Evolutionary conservation across 2,113 vertebrate genomes (phyloP).

Genomic region (Sander lucioperca): DNA sequence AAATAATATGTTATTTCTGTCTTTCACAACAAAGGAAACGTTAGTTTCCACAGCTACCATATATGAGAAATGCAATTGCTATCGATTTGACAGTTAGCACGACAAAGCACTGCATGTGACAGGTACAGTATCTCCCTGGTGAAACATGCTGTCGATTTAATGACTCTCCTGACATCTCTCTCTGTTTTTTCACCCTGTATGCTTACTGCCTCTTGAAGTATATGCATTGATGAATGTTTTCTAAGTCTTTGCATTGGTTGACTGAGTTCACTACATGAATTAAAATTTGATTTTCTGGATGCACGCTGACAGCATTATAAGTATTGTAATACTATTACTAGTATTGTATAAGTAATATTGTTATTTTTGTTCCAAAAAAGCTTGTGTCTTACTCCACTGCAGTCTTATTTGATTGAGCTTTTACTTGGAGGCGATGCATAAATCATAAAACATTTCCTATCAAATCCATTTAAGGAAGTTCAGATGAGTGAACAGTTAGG

Average conservation of each 20-base stretch:
- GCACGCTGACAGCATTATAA: conserved; percentile 39
- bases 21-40: conserved; percentile 25
- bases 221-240: conserved; percentile 34
- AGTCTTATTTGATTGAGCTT: conserved; percentile 53
- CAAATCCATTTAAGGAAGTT: conserved; percentile 68
- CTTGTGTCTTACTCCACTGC: conserved; percentile 15
- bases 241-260: not conserved
- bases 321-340: too few species aligned
- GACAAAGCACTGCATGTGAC: conserved; percentile 35
- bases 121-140: conserved; percentile 15
- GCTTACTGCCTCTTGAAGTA: conserved; percentile 15
- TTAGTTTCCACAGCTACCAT: conserved; percentile 14
- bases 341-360: too few species aligned
- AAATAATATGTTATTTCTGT: conserved; percentile 20
- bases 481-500: conserved; percentile 57
- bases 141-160: conserved; percentile 32
- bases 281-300: conserved; percentile 43
- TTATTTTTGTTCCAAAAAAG: not conserved
- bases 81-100: conserved; percentile 40
- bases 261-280: conserved; percentile 53
- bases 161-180: conserved; percentile 22
- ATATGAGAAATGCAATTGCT: conserved; percentile 26
- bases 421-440: conserved; percentile 49
- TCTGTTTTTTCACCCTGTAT: conserved; percentile 1
- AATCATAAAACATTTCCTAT: conserved; percentile 69